Percentiles rank a stretch among this genome's conserved stretches.
phyloP scores from a whole-genome alignment of 2,113 vertebrate genomes.

The Ornithorhynchus anatinus region DNA sequence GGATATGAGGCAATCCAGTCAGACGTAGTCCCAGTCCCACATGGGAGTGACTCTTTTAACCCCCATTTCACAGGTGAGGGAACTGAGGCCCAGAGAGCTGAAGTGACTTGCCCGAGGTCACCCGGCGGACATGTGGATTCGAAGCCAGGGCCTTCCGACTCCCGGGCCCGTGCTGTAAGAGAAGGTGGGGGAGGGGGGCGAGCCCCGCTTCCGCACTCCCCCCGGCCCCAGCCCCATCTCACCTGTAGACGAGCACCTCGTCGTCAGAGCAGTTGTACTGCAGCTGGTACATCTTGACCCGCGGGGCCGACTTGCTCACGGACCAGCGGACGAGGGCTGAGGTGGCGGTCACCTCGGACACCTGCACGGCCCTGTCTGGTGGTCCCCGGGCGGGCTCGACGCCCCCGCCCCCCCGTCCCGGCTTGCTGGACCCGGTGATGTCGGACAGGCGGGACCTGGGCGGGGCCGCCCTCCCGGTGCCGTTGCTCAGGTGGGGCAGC shows the following conservation, averaged over 20 bases:
- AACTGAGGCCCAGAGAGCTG: too few species aligned
- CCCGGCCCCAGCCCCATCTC: conserved; percentile 27
- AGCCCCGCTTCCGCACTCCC: too few species aligned
- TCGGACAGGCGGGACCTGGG: conserved; percentile 93
- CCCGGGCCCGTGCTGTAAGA: too few species aligned
- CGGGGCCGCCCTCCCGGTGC: conserved; percentile 82
- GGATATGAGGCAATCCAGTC: too few species aligned
- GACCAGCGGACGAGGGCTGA: conserved; percentile 95
- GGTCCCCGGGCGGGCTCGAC: conserved; percentile 72
- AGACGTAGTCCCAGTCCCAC: too few species aligned
- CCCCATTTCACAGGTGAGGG: too few species aligned
- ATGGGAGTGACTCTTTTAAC: too few species aligned
- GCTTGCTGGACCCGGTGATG: conserved; percentile 93
- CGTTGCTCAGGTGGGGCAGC: conserved; percentile 91
- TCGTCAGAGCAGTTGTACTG: conserved; percentile 98
- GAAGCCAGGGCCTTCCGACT: too few species aligned
- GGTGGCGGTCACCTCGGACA: conserved; percentile 90
- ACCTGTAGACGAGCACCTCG: conserved; percentile 98
- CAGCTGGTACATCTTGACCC: conserved; percentile 98
- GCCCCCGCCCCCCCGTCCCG: conserved; percentile 76
- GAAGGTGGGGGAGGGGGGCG: too few species aligned
- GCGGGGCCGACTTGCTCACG: conserved; percentile 89
- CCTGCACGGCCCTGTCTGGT: conserved; percentile 86
- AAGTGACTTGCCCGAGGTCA: too few species aligned
- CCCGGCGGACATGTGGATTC: too few species aligned